phyloP scores from a whole-genome alignment of 1,140 invertebrate genomes.

The Tyrophagus putrescentiae region DNA sequence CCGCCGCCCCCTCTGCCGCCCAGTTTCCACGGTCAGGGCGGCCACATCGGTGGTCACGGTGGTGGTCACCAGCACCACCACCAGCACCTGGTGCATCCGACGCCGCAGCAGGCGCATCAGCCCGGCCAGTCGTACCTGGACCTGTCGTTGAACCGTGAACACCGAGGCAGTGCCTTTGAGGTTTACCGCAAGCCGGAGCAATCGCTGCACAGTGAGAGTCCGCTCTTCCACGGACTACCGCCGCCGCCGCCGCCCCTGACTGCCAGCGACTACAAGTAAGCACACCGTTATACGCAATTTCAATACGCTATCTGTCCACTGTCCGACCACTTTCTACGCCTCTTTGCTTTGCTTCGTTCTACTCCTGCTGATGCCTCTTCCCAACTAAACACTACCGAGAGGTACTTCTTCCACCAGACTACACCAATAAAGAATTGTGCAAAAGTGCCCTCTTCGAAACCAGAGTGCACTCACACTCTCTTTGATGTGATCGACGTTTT shows the following conservation, averaged over 20 bases:
- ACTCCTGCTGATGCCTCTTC: too few species aligned
- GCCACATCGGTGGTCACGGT: background rate
- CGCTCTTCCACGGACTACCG: slow-evolving; percentile 23
- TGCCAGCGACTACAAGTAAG: slow-evolving; percentile 21
- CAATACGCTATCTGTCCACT: too few species aligned
- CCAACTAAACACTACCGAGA: too few species aligned
- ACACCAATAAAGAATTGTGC: too few species aligned
- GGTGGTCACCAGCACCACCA: too few species aligned
- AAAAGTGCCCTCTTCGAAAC: too few species aligned
- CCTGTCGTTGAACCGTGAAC: slow-evolving; percentile 60
- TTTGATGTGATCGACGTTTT: too few species aligned
- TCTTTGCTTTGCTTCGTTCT: too few species aligned
- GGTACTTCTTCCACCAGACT: too few species aligned
- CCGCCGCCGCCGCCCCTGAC: slow-evolving; percentile 19
- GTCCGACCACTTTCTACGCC: too few species aligned
- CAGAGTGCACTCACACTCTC: too few species aligned
- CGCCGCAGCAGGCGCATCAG: slow-evolving; percentile 25
- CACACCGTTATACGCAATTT: too few species aligned
- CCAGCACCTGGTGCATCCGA: slow-evolving; percentile 25
- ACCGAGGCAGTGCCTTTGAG: slow-evolving; percentile 84
- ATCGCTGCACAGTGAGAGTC: slow-evolving; percentile 27
- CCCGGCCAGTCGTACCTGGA: slow-evolving; percentile 44
- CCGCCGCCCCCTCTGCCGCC: slow-evolving; percentile 24
- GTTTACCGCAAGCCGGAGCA: slow-evolving; percentile 65
- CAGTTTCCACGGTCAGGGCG: background rate